These are phyloP conservation scores for Tachuris rubrigastra DNA, from an alignment of 2,113 vertebrate genomes.

Conservation along the genomic window DNA sequence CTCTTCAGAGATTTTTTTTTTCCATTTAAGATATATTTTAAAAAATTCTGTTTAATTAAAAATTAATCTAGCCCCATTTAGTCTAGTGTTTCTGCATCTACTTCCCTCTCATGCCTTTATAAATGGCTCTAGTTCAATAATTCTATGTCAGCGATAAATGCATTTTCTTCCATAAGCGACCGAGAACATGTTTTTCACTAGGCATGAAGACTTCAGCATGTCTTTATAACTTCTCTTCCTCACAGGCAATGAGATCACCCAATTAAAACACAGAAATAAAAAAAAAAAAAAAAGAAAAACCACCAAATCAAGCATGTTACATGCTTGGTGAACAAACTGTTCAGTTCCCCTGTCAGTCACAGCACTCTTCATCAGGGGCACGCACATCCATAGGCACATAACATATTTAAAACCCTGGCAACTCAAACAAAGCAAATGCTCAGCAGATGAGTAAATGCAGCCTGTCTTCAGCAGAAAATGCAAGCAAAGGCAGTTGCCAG, in stretches of 20 bases:
- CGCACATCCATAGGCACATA: neutral
- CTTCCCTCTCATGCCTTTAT: neutral
- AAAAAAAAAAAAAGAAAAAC: neutral
- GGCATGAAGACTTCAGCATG: neutral
- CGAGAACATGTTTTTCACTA: neutral
- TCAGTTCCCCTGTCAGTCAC: neutral
- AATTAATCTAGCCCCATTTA: neutral
- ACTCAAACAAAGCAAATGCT: neutral
- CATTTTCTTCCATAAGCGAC: neutral
- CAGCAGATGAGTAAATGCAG: neutral
- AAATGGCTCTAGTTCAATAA: neutral
- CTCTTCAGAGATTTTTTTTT: neutral
- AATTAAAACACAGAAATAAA: neutral
- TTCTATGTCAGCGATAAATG: fast-evolving
- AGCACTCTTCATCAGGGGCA: neutral
- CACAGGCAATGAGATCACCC: neutral
- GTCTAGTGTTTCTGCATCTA: neutral
- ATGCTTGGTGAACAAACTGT: neutral
- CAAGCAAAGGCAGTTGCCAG: neutral
- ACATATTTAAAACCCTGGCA: neutral
- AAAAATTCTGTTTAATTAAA: neutral
- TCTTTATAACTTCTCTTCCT: neutral
- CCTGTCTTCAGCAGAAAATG: neutral
- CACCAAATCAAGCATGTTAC: neutral
- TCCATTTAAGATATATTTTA: neutral